phyloP scores from a whole-genome alignment of 2,888 invertebrate species.

The Pyralis farinalis region DNA sequence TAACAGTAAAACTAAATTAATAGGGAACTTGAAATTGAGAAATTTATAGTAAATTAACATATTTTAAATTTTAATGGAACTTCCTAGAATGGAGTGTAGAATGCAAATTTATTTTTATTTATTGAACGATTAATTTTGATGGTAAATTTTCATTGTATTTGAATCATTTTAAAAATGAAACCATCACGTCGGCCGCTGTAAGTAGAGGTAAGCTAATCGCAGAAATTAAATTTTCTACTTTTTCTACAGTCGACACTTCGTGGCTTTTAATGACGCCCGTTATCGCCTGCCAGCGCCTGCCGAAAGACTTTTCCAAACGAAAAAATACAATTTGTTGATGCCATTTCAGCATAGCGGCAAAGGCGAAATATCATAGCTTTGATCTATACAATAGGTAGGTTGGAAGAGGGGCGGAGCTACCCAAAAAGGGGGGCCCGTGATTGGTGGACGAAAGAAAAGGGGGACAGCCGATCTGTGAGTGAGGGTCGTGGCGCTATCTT shows the following conservation, averaged over 20 bases:
- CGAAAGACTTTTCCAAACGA: constrained; percentile 42
- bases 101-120: too few species aligned
- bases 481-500: constrained; percentile 27
- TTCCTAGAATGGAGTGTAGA: too few species aligned
- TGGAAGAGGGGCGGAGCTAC: constrained; percentile 53
- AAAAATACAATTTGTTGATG: constrained; percentile 59
- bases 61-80: too few species aligned
- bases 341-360: constrained; percentile 52
- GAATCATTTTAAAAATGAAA: too few species aligned
- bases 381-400: constrained; percentile 67
- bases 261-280: constrained; percentile 10
- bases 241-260: background rate
- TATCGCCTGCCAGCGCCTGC: constrained; percentile 7
- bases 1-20: too few species aligned
- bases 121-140: too few species aligned
- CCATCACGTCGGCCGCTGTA: too few species aligned
- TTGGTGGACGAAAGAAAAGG: constrained; percentile 45
- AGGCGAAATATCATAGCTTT: constrained; percentile 53
- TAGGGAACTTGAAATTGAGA: too few species aligned
- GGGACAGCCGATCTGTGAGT: constrained; percentile 32
- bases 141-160: too few species aligned
- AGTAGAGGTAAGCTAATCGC: too few species aligned
- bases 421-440: constrained; percentile 27
- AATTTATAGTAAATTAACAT: too few species aligned
- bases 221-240: background rate